A percentile compares a stretch with the other conserved stretches of the same genome.
phyloP scores from a whole-genome alignment of 2,113 vertebrate genomes.

The Bothrops jararaca region DNA sequence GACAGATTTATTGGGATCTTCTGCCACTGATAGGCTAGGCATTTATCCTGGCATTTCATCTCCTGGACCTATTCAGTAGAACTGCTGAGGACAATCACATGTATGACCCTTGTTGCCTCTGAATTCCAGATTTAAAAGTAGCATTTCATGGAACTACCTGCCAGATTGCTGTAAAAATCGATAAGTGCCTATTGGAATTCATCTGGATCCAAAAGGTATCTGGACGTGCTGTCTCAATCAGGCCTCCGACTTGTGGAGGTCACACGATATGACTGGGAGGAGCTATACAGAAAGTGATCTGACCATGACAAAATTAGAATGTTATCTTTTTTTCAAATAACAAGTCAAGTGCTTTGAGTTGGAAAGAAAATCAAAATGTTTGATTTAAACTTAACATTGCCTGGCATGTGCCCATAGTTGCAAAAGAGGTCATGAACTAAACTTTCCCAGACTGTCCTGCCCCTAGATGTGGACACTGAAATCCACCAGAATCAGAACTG shows the following conservation, averaged over 20 bases:
- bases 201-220: not conserved
- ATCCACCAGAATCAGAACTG: not conserved
- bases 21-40: not conserved
- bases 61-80: not conserved
- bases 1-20: not conserved
- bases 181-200: not conserved
- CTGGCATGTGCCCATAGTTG: not conserved
- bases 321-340: not conserved
- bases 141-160: not conserved
- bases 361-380: not conserved
- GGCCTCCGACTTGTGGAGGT: not conserved
- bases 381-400: not conserved
- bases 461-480: not conserved
- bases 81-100: not conserved
- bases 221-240: not conserved
- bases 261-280: not conserved
- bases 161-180: not conserved
- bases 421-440: not conserved
- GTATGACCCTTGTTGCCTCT: not conserved
- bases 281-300: not conserved
- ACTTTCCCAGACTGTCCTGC: not conserved
- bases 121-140: not conserved
- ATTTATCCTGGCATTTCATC: not conserved
- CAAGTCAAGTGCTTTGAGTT: not conserved
- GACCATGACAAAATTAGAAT: not conserved